These are phyloP conservation scores for Aegypius monachus DNA, from an alignment of 2,113 vertebrate species.

Conservation along the genomic window DNA sequence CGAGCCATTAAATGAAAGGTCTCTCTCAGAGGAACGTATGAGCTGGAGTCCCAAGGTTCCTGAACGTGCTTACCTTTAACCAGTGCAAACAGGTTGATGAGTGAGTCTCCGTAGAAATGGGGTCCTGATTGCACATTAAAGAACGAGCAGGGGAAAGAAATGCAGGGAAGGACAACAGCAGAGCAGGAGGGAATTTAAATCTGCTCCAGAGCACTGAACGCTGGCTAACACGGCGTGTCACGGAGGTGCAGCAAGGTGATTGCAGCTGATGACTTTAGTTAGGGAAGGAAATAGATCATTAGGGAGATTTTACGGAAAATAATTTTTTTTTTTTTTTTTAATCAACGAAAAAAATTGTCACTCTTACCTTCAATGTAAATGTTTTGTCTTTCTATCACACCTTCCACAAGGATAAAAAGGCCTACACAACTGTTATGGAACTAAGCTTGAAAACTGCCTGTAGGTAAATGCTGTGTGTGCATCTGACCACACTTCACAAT, in stretches of 20 bases:
- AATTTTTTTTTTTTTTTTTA: rapidly evolving
- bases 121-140: background rate
- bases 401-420: background rate
- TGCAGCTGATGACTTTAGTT: background rate
- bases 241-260: rapidly evolving
- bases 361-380: background rate
- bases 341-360: rapidly evolving
- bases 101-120: no score
- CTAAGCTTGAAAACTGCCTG: background rate
- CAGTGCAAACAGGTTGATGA: rapidly evolving
- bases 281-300: background rate
- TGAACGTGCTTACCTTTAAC: background rate
- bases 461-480: rapidly evolving
- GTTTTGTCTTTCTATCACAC: background rate
- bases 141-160: background rate
- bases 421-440: background rate
- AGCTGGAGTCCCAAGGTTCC: background rate
- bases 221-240: rapidly evolving
- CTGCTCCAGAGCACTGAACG: rapidly evolving
- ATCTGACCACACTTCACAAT: background rate
- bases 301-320: background rate
- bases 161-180: background rate
- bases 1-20: background rate
- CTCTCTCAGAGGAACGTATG: background rate
- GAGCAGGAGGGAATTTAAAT: background rate